Conservation (phyloP, 2,888 invertebrate genomes). For the Neoaliturus tenellus region DNA sequence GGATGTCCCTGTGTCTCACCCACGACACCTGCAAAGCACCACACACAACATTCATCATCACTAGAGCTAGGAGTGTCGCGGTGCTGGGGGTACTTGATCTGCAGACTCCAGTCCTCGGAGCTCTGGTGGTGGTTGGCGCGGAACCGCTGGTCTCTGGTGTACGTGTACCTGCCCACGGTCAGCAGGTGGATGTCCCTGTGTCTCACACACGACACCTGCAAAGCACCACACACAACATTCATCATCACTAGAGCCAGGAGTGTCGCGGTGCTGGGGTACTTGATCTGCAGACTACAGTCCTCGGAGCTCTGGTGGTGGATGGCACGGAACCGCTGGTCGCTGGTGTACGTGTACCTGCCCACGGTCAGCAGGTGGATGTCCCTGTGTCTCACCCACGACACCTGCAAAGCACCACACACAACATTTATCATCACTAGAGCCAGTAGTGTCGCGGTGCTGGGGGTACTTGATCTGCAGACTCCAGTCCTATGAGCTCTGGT, state of each 20-base stretch:
- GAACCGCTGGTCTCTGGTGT: slow-evolving; percentile 94
- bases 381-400: slow-evolving; percentile 94
- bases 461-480: slow-evolving; percentile 94
- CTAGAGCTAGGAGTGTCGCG: no score
- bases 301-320: slow-evolving; percentile 88
- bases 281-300: slow-evolving; percentile 95
- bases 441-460: slow-evolving; percentile 90
- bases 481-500: slow-evolving; percentile 92
- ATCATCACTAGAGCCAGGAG: no score
- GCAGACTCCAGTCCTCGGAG: not conserved
- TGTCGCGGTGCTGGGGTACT: slow-evolving; percentile 94
- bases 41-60: no score
- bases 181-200: slow-evolving; percentile 93
- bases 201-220: slow-evolving; percentile 94
- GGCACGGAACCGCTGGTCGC: slow-evolving; percentile 92
- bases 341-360: slow-evolving; percentile 93
- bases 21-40: slow-evolving; percentile 92
- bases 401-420: no score
- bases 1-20: slow-evolving; percentile 94
- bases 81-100: no score
- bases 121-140: slow-evolving; percentile 84
- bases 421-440: no score
- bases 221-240: no score
- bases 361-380: slow-evolving; percentile 94
- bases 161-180: slow-evolving; percentile 93